These are phyloP conservation scores for Chiloscyllium punctatum DNA, from an alignment of 2,797 vertebrate genomes.

Conservation along the genomic window DNA sequence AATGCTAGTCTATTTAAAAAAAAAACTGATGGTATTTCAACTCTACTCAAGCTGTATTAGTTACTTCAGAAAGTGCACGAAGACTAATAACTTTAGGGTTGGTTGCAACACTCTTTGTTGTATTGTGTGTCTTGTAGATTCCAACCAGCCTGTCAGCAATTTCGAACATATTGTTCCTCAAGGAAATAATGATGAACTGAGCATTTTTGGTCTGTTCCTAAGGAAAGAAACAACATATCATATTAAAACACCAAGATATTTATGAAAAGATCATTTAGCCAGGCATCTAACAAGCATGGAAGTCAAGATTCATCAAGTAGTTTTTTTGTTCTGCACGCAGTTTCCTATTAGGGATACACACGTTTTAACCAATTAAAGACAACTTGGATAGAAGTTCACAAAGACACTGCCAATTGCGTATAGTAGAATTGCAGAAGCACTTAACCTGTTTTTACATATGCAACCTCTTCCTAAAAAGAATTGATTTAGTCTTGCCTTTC, in stretches of 20 bases:
- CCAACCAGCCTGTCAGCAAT: constrained; percentile 90
- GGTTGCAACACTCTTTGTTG: constrained; percentile 83
- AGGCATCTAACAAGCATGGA: neutral
- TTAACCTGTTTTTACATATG: neutral
- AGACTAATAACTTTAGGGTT: constrained; percentile 83
- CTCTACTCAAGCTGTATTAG: neutral
- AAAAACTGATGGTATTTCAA: neutral
- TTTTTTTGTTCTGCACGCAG: neutral
- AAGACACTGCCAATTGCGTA: neutral
- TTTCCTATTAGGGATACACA: neutral
- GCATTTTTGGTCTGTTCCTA: constrained; percentile 98
- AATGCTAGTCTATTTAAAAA: neutral
- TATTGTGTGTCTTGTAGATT: constrained; percentile 92
- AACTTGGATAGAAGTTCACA: neutral
- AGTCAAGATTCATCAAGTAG: neutral
- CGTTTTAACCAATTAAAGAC: neutral
- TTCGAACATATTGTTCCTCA: constrained; percentile 99
- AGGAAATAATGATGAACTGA: constrained; percentile 95
- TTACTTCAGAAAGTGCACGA: constrained; percentile 58
- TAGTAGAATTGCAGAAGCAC: neutral
- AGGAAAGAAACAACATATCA: constrained; percentile 37
- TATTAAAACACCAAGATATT: neutral
- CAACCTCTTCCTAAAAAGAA: neutral
- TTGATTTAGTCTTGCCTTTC: too few relatives aligned
- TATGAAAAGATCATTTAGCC: neutral